These are phyloP conservation scores for Scrobipalpa atriplicella DNA, from an alignment of 2,888 invertebrate species.

Conservation along the genomic window DNA sequence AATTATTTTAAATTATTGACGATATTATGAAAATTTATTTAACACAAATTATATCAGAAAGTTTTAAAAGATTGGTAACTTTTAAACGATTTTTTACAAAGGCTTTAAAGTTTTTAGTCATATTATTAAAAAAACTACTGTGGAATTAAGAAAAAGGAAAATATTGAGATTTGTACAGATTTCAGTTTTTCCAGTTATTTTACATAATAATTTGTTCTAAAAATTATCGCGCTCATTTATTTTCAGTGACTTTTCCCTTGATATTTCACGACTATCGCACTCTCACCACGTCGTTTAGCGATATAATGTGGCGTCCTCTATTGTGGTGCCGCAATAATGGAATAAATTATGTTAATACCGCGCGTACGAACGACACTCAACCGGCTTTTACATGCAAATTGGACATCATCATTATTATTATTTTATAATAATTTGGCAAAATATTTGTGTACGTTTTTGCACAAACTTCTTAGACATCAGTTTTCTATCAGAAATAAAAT, in stretches of 20 bases:
- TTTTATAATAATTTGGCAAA: background rate
- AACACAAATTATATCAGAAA: too few species aligned
- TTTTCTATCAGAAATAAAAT: too few species aligned
- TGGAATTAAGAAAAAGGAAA: too few species aligned
- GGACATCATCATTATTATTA: conserved; percentile 26
- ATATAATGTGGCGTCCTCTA: conserved; percentile 26
- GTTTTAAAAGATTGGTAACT: too few species aligned
- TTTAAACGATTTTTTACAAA: too few species aligned
- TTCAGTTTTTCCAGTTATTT: too few species aligned
- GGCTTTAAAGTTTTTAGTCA: too few species aligned
- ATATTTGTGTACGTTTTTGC: background rate
- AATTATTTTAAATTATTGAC: too few species aligned
- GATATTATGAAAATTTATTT: too few species aligned
- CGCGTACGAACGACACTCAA: conserved; percentile 40
- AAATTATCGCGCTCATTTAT: background rate
- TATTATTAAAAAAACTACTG: too few species aligned
- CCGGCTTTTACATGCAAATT: conserved; percentile 49
- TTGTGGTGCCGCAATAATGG: conserved; percentile 41
- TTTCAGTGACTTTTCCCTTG: background rate
- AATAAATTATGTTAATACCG: conserved; percentile 50
- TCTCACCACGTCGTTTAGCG: conserved; percentile 14
- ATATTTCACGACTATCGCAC: conserved; percentile 7
- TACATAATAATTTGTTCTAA: background rate
- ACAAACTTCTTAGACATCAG: too few species aligned
- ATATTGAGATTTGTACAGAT: too few species aligned